Base-by-base conservation (phyloP, 1,140 invertebrate genomes). In the Drosophila funebris region DNA sequence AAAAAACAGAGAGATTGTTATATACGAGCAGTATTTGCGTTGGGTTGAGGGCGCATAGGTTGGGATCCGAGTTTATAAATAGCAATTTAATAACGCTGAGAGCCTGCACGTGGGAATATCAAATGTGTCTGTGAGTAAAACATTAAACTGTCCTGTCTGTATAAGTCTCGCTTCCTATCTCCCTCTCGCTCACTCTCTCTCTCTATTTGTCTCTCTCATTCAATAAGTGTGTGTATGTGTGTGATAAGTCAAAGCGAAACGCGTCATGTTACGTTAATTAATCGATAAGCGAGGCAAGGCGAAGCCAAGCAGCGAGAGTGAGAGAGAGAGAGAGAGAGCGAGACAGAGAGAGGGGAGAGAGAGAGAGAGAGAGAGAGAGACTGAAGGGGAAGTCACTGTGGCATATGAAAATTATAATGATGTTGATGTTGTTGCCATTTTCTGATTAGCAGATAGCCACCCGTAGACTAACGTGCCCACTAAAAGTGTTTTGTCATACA, bases 1-100 rank as follows among this genome's bases (percentile, higher is more conserved):
- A 62, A 37, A 27, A 48, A 18, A 29, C 7, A 54, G 5, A 11
- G 4, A 37, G 11, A 58, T 24, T 11, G 9, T 36, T 20, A 27
- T 14, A 29, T 22, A 24, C 4, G 4, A 16, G n/a, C 16, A 6
- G 11, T 53, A 37, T 52, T 14, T 37, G 4, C 24, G 52, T 27
- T 16, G 46, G 48, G 27, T 78, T 76, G 60, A n/a, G 22, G 31
- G 43, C 27, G 48, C 5, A 66, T 56, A 53, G 48, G 27, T 78
- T 76, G 61, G 16, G 22, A 31, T 52, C 18, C 24, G 9, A 48
- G 70, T 82, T 76, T 87, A 87, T 87, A 88, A 87, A 87, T 87
- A 87, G 83, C 44, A 82, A 66, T 87, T 87, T 87, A 87, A 87
- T 87, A 87, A 87, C 74, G 82, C 62, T 87, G 75, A 87, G 83